Conservation (phyloP, 2,113 vertebrate species). For the Brachypteracias leptosomus region DNA sequence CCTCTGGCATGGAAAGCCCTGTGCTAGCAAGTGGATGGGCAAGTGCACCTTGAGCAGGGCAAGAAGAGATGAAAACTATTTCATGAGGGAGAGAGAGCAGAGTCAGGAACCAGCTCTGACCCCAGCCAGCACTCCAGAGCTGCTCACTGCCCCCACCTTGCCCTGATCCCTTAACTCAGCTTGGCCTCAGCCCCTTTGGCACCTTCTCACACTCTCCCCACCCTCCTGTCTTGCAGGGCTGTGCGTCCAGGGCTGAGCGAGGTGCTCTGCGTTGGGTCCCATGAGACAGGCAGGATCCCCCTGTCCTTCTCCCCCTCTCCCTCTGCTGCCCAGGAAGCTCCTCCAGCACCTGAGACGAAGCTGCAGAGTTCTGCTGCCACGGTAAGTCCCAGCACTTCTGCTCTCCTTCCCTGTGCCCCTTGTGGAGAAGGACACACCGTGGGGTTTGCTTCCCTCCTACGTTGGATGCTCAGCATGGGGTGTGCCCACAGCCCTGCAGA, state of each 20-base stretch:
- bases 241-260: background rate
- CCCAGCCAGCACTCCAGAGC: background rate
- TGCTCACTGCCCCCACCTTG: background rate
- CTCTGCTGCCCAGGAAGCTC: background rate
- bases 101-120: background rate
- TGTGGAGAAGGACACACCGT: accelerated
- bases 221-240: conserved; percentile 27
- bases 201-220: background rate
- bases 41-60: background rate
- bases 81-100: background rate
- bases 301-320: background rate
- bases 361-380: conserved; percentile 7
- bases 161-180: background rate
- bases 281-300: background rate
- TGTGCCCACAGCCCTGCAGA: accelerated
- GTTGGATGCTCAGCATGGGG: accelerated
- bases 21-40: background rate
- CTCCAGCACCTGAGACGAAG: background rate
- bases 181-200: background rate
- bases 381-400: background rate
- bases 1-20: background rate
- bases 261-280: background rate
- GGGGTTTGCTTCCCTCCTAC: accelerated
- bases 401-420: accelerated
- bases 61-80: background rate